Evolutionary conservation across 92 coral and sea anemone genomes (phyloP).

Genomic region (Porites rus): DNA sequence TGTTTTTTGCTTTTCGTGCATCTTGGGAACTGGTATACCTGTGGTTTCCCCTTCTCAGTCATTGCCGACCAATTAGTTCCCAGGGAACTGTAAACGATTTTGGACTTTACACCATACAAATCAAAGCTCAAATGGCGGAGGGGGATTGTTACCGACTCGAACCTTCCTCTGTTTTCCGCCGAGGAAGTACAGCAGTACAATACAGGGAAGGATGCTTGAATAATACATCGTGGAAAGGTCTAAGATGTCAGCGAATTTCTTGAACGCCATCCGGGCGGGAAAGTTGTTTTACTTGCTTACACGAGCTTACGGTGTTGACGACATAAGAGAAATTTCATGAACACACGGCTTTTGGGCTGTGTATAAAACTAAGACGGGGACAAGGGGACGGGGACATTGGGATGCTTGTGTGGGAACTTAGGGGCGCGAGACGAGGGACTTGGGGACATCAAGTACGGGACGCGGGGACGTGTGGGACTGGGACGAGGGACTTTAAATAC

Average conservation of each 20-base stretch:
- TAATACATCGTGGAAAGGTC: slow-evolving; percentile 78
- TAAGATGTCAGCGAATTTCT: slow-evolving; percentile 80
- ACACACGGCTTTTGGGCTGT: slow-evolving; percentile 77
- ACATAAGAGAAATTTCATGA: slow-evolving; percentile 71
- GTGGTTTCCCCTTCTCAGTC: background rate
- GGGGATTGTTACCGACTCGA: background rate
- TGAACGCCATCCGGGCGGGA: slow-evolving; percentile 89
- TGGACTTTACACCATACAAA: background rate
- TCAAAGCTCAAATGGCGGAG: background rate
- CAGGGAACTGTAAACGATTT: slow-evolving; percentile 29
- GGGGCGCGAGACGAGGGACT: too few species aligned
- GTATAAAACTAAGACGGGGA: too few species aligned
- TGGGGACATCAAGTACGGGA: too few species aligned
- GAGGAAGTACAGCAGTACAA: slow-evolving; percentile 75
- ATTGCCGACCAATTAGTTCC: slow-evolving; percentile 1
- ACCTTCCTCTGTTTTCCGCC: slow-evolving; percentile 57
- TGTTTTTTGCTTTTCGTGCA: too few species aligned
- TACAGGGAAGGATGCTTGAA: slow-evolving; percentile 76
- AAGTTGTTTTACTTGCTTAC: slow-evolving; percentile 72
- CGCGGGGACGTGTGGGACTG: too few species aligned
- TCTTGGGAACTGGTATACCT: too few species aligned
- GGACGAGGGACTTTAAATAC: too few species aligned
- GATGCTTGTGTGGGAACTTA: too few species aligned
- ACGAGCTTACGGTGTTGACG: slow-evolving; percentile 79
- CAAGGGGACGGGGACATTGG: too few species aligned